Evolutionary conservation across 1,140 invertebrate genomes (phyloP), one percentile per base, ranked within the genome.

Genomic region (Coptotermes formosanus): DNA sequence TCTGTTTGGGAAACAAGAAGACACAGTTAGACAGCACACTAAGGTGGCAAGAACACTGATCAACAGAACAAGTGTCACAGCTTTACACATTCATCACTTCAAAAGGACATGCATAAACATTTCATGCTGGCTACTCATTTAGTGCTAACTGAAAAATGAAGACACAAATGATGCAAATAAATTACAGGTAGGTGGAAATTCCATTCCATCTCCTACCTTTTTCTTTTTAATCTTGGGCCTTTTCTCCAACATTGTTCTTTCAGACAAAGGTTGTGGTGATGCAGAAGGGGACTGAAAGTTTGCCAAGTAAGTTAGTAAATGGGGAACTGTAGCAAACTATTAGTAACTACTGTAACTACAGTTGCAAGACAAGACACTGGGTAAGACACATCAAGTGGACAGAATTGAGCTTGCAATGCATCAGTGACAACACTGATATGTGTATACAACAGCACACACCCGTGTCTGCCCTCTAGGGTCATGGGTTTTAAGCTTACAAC

Each of bases 1-100:
- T 90, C 90, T 91, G 90, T 90, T 89, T 88, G 88, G 91, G 90
- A 89, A 91, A 90, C 88, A 91, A 90, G 91, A 91, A 85, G 85
- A 87, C 87, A 85, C 64, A 69, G 85, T 81, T 81, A 85, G 38
- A 64, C 14, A 89, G 88, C 87, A 89, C 87, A 89, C 88, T 89
- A 25, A 83, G 89, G 90, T 90, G 90, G 90, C 89, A 86, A 86
- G 88, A 82, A 75, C 3, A 30, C 25, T 11, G 44, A 83, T 45
- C 25, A 55, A 83, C 43, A 83, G 19, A 45, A 32, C 43, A 7
- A 38, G 38, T 38, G 25, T 83, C n/a, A n/a, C 82, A 44, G 12
- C 44, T 9, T 55, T n/a, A 45, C 45, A 84, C 30, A 64, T 69
- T 75, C 32, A 23, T 32, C 23, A 64, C 21, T n/a, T 44, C 30